Conservation (phyloP, 1,140 invertebrate species). For the Mamestra configurata region DNA sequence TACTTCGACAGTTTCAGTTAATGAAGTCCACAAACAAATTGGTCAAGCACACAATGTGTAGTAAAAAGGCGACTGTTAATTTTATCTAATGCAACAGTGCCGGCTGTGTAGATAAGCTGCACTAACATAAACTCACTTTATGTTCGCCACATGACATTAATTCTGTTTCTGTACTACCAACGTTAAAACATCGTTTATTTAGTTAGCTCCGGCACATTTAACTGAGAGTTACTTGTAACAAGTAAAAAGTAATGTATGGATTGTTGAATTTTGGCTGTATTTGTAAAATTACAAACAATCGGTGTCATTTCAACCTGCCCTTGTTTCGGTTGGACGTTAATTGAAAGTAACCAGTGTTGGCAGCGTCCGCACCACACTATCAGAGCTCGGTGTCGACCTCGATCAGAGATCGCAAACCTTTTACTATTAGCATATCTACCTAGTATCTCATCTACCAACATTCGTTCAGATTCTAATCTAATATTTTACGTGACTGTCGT, state of each 20-base stretch:
- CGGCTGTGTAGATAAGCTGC: neutral
- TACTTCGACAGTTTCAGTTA: too few species aligned
- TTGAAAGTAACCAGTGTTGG: neutral
- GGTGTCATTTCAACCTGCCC: neutral
- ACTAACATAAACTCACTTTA: neutral
- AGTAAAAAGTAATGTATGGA: neutral
- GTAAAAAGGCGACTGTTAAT: neutral
- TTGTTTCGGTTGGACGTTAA: neutral
- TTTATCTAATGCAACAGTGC: slow-evolving; percentile 24
- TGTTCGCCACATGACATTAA: slow-evolving; percentile 5
- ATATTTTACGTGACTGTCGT: neutral
- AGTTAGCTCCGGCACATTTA: neutral
- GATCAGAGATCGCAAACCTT: neutral
- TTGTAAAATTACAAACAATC: neutral
- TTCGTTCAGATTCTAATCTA: neutral
- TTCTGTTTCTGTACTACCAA: neutral
- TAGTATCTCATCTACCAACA: neutral
- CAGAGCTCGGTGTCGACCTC: neutral
- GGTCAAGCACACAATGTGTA: neutral
- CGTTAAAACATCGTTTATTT: slow-evolving; percentile 2
- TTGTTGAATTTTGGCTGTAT: neutral
- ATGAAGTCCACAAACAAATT: neutral
- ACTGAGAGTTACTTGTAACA: too few species aligned
- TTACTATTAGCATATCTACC: neutral
- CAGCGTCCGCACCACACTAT: neutral